Percentiles rank a stretch among this genome's conserved stretches.
These are phyloP conservation scores for Sceloporus undulatus DNA, from an alignment of 2,113 vertebrate species.

Conservation along the genomic window DNA sequence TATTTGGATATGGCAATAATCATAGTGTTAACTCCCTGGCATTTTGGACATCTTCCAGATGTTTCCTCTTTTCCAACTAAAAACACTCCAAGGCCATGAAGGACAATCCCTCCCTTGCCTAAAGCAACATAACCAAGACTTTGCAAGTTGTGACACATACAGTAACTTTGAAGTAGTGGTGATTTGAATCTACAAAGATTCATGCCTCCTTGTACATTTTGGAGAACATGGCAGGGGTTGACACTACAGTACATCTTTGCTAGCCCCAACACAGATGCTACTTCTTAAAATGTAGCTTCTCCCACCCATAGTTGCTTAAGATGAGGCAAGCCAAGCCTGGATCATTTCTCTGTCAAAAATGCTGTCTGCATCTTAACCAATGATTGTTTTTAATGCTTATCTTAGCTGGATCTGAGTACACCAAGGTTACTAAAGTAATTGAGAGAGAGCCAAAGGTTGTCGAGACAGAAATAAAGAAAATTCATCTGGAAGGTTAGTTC, in stretches of 20 bases:
- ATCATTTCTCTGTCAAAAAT: slow-evolving; percentile 39
- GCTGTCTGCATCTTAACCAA: slow-evolving; percentile 43
- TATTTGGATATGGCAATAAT: neutral
- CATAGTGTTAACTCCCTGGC: neutral
- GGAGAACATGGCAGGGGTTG: slow-evolving; percentile 11
- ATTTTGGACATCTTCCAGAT: slow-evolving; percentile 19
- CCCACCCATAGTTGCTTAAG: neutral
- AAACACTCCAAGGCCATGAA: neutral
- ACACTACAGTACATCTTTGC: neutral
- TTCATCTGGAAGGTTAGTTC: slow-evolving; percentile 76
- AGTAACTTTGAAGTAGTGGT: neutral
- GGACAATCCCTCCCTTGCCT: neutral
- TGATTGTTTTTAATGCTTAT: slow-evolving; percentile 65
- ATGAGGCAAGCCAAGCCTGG: slow-evolving; percentile 11
- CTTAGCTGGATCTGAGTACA: slow-evolving; percentile 69
- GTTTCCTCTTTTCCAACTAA: neutral
- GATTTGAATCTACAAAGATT: slow-evolving; percentile 1
- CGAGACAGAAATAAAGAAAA: slow-evolving; percentile 71
- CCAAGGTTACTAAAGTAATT: slow-evolving; percentile 76
- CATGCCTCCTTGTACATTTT: neutral
- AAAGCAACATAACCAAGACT: neutral
- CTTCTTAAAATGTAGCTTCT: neutral
- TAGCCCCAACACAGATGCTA: neutral
- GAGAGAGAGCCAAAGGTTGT: slow-evolving; percentile 71
- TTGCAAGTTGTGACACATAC: slow-evolving; percentile 23